phyloP scores from a whole-genome alignment of 2,888 invertebrate species.

The Nephrotoma appendiculata region DNA sequence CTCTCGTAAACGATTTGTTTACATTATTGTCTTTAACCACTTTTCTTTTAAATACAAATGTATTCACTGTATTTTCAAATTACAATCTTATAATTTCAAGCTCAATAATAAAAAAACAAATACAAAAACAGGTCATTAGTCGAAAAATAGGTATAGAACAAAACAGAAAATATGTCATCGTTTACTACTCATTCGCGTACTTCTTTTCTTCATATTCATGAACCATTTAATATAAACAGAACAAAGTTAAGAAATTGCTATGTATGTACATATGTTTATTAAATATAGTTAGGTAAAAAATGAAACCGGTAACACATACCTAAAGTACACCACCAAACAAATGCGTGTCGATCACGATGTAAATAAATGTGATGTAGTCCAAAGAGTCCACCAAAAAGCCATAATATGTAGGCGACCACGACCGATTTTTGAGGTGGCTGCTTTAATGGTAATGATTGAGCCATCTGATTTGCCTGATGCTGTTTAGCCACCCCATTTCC shows the following conservation, averaged over 20 bases:
- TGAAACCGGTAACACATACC: conserved; percentile 30
- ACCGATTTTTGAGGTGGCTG: conserved; percentile 37
- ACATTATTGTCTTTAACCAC: no score
- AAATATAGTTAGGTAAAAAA: neutral
- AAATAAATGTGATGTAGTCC: conserved; percentile 88
- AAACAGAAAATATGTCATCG: neutral
- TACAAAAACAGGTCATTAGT: neutral
- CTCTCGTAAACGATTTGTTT: no score
- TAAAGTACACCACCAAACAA: conserved; percentile 76
- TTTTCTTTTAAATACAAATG: no score
- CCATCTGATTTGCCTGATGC: neutral
- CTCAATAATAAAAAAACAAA: neutral
- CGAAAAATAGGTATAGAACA: neutral
- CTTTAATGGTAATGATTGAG: neutral
- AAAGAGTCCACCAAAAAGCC: conserved; percentile 77
- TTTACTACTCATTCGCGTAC: neutral
- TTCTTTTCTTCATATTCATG: neutral
- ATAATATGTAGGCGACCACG: conserved; percentile 61
- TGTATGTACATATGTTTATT: no score
- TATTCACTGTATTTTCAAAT: no score
- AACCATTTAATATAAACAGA: neutral
- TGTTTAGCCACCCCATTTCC: neutral
- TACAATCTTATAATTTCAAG: neutral
- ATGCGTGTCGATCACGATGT: conserved; percentile 75
- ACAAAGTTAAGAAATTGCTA: neutral